Percentiles rank a stretch among this genome's conserved stretches.
Evolutionary conservation across 2,797 vertebrate species (phyloP).

Genomic region (Clamator glandarius): DNA sequence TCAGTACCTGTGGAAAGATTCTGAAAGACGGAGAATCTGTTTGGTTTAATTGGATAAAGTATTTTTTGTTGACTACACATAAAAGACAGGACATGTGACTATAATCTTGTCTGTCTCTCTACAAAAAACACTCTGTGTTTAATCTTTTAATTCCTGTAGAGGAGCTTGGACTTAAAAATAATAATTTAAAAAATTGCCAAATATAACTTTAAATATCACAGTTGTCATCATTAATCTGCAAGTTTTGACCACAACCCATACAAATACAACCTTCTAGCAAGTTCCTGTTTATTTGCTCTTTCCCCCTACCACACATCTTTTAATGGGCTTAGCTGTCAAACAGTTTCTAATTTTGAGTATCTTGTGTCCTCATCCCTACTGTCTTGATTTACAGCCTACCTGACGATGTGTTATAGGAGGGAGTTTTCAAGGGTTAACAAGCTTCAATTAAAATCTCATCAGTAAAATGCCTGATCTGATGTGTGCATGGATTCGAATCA

Average conservation of each 20-base stretch:
- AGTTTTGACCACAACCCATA: not conserved
- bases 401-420: not conserved
- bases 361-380: not conserved
- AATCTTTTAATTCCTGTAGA: not conserved
- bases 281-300: not conserved
- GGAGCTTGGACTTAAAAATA: not conserved
- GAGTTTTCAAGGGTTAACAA: not conserved
- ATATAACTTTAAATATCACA: not conserved
- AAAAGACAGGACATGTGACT: fast-evolving
- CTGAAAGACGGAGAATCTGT: not conserved
- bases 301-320: fast-evolving
- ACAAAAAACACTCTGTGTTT: not conserved
- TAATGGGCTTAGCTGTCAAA: not conserved
- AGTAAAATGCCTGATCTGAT: not conserved
- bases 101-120: not conserved
- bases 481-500: not conserved
- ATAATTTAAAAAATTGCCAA: not conserved
- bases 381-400: not conserved
- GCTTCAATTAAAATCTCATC: not conserved
- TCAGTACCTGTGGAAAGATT: not conserved
- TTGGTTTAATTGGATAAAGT: not conserved
- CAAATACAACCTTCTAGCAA: not conserved
- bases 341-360: not conserved
- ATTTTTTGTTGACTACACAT: not conserved
- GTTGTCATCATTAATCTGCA: not conserved